Evolutionary conservation across 2,888 invertebrate species (phyloP).

Genomic region (Aquatica leii): DNA sequence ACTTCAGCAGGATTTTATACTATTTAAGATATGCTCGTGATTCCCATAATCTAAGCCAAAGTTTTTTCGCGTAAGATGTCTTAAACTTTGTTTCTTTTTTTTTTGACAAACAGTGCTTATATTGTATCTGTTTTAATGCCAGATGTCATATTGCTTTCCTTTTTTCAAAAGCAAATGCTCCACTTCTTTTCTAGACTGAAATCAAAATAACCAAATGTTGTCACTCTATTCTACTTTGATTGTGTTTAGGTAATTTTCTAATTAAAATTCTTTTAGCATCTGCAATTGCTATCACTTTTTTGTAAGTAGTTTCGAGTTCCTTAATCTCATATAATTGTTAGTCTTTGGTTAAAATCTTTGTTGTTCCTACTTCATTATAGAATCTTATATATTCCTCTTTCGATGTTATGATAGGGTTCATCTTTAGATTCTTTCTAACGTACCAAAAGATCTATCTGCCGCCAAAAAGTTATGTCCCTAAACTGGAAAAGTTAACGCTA

Average conservation of each 20-base stretch:
- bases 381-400: constrained; percentile 13
- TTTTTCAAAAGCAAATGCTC: not conserved
- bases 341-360: not conserved
- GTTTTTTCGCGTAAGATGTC: not conserved
- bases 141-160: not conserved
- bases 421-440: constrained; percentile 23
- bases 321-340: constrained; percentile 7
- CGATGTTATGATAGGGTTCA: constrained; percentile 14
- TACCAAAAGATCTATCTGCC: constrained; percentile 24
- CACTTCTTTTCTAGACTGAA: not conserved
- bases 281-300: constrained; percentile 13
- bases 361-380: not conserved
- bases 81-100: not conserved
- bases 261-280: not conserved
- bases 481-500: constrained; percentile 21
- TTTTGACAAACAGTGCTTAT: not conserved
- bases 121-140: not conserved
- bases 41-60: not conserved
- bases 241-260: not conserved
- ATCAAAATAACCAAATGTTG: not conserved
- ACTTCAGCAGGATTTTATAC: not conserved
- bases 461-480: constrained; percentile 27
- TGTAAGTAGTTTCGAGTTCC: not conserved
- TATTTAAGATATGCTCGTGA: not conserved
- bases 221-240: not conserved